Conservation (phyloP, 2,888 invertebrate species). For the Leptinotarsa rubiginosa region DNA sequence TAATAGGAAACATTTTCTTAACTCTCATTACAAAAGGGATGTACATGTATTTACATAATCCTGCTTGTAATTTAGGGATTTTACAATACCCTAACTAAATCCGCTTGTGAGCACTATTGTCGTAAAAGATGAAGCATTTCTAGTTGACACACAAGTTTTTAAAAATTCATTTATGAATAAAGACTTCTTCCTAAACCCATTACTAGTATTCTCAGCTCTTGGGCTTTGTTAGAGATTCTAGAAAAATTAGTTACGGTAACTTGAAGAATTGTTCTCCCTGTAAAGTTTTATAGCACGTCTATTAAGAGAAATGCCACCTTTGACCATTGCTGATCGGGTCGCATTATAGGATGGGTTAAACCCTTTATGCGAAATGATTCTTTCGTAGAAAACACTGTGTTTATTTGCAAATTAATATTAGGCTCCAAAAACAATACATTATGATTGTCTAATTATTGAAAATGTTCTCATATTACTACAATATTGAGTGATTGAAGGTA, state of each 20-base stretch:
- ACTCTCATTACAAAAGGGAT: conserved; percentile 24
- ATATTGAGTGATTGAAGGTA: too few species aligned
- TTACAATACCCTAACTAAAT: conserved; percentile 30
- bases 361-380: conserved; percentile 14
- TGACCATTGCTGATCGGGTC: background rate
- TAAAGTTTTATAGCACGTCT: conserved; percentile 36
- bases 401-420: background rate
- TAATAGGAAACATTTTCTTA: background rate
- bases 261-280: conserved; percentile 23
- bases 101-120: conserved; percentile 23
- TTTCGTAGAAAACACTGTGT: background rate
- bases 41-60: conserved; percentile 46
- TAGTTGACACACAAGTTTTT: conserved; percentile 34
- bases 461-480: too few species aligned
- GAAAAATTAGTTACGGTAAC: conserved; percentile 26
- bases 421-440: too few species aligned
- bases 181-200: conserved; percentile 35
- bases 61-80: conserved; percentile 42
- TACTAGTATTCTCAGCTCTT: conserved; percentile 38
- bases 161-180: conserved; percentile 40
- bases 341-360: background rate
- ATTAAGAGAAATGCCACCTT: conserved; percentile 15
- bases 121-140: conserved; percentile 18
- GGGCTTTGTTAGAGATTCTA: conserved; percentile 31
- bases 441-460: too few species aligned